A percentile compares a stretch with the other conserved stretches of the same genome.
These are phyloP conservation scores for Megastigmus dorsalis DNA, from an alignment of 2,888 invertebrate genomes.

Conservation along the genomic window DNA sequence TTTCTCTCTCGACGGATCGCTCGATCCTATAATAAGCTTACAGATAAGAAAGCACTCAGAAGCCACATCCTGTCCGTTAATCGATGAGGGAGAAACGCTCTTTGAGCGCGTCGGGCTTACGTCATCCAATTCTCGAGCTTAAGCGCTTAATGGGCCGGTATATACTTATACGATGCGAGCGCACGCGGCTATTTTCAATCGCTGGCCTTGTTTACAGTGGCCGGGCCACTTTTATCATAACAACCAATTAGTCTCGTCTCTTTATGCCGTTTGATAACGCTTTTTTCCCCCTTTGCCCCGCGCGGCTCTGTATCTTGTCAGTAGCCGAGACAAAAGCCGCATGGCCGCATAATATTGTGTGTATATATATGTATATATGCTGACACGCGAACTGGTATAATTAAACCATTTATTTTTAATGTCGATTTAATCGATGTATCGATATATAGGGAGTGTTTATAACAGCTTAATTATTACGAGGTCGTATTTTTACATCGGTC, in stretches of 20 bases:
- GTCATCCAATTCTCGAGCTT: slow-evolving; percentile 24
- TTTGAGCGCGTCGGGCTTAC: neutral
- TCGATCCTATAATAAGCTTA: slow-evolving; percentile 19
- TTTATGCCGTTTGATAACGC: neutral
- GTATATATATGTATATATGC: too few species aligned
- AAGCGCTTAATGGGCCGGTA: neutral
- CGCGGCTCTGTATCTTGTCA: neutral
- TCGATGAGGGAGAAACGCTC: slow-evolving; percentile 16
- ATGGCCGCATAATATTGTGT: neutral
- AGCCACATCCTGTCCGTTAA: slow-evolving; percentile 28
- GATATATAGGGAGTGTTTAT: too few species aligned
- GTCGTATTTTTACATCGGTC: too few species aligned
- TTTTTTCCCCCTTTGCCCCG: neutral
- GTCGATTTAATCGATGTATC: too few species aligned
- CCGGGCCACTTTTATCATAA: neutral
- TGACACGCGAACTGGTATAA: too few species aligned
- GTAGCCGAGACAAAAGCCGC: too few species aligned
- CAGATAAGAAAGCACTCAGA: slow-evolving; percentile 29
- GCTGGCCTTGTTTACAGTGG: neutral
- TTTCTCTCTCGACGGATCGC: too few species aligned
- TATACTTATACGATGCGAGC: neutral
- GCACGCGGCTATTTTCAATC: neutral
- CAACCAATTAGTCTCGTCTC: neutral
- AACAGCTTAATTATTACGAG: too few species aligned
- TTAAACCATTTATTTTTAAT: too few species aligned